Conservation (phyloP, 2,113 vertebrate genomes). For the Chunga burmeisteri region DNA sequence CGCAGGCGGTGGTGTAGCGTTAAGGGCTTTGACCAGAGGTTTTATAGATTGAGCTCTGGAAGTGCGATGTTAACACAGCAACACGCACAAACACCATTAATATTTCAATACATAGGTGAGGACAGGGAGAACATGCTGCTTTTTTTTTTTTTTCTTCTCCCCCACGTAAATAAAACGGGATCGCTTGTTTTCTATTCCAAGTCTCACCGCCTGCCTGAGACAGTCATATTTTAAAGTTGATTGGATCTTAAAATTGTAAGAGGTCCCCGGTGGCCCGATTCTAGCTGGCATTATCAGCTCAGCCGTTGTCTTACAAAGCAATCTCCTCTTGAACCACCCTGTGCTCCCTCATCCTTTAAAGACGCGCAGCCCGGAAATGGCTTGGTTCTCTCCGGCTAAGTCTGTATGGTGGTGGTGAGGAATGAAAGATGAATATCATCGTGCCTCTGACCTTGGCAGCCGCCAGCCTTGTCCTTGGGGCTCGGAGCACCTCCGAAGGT, state of each 20-base stretch:
- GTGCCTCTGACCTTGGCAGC: conserved; percentile 55
- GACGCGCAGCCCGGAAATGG: not conserved
- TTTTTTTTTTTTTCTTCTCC: not conserved
- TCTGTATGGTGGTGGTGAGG: not conserved
- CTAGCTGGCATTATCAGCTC: conserved; percentile 65
- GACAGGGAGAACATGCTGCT: not conserved
- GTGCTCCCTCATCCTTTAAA: not conserved
- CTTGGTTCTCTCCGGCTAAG: not conserved
- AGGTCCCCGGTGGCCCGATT: conserved; percentile 57
- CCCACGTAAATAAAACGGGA: conserved; percentile 52
- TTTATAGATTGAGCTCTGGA: not conserved
- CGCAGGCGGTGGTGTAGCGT: not conserved
- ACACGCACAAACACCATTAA: not conserved
- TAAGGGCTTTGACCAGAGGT: not conserved
- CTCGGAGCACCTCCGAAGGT: not conserved
- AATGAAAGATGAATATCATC: conserved; percentile 39
- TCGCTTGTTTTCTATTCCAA: conserved; percentile 60
- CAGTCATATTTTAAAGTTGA: conserved; percentile 71
- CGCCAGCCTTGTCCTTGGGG: conserved; percentile 52
- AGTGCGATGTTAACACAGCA: not conserved
- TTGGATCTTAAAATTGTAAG: conserved; percentile 71
- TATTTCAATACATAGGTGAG: conserved; percentile 45
- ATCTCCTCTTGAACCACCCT: conserved; percentile 26
- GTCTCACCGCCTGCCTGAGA: conserved; percentile 40
- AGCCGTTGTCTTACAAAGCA: conserved; percentile 57